phyloP scores from a whole-genome alignment of 2,113 vertebrate genomes.

The pig (Sus scrofa) region DNA sequence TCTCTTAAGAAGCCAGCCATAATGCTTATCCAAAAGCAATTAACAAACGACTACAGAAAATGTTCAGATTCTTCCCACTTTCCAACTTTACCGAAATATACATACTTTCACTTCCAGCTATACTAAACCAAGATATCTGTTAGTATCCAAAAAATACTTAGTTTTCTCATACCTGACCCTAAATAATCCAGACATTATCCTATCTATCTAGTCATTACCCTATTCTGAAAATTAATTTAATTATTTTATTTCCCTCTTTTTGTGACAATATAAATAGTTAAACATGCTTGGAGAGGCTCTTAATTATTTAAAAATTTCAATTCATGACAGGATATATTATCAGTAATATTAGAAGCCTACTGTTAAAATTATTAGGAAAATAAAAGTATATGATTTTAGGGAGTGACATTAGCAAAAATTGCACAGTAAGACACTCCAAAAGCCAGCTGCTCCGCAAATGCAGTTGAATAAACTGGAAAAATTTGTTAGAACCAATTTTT shows the following conservation, averaged over 20 bases:
- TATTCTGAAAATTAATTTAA: constrained; percentile 37
- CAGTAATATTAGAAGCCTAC: constrained; percentile 10
- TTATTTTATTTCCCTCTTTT: neutral
- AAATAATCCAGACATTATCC: constrained; percentile 7
- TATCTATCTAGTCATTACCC: neutral
- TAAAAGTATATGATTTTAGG: constrained; percentile 6
- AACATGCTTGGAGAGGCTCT: neutral
- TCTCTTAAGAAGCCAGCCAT: neutral
- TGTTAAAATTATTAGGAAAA: constrained; percentile 36
- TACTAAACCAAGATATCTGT: neutral
- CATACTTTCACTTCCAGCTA: neutral
- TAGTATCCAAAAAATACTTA: neutral
- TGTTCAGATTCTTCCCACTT: neutral
- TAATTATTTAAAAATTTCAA: neutral
- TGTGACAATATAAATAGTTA: neutral
- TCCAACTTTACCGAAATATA: constrained; percentile 16
- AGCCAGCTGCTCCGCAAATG: neutral
- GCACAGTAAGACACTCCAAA: neutral
- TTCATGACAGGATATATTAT: neutral
- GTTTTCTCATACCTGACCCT: neutral
- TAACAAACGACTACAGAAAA: neutral
- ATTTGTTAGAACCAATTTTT: constrained; percentile 3
- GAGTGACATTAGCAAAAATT: neutral
- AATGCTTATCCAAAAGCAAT: constrained; percentile 2
- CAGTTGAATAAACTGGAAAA: neutral